Percentiles rank a stretch among this genome's conserved stretches.
phyloP scores from a whole-genome alignment of 2,113 vertebrate species.

The Oplegnathus fasciatus region DNA sequence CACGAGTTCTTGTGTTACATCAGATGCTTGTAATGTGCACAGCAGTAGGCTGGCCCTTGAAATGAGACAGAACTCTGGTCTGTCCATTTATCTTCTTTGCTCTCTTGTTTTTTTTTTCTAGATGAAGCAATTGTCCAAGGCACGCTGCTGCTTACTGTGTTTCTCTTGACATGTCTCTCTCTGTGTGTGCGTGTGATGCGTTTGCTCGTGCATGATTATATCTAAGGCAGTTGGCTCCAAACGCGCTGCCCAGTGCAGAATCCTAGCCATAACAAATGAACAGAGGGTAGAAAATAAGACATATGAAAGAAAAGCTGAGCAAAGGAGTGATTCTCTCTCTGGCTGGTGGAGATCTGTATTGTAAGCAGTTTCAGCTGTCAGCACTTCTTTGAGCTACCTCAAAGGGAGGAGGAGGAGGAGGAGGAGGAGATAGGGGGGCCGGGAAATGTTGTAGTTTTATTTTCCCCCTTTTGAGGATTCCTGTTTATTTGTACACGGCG shows the following conservation, averaged over 20 bases:
- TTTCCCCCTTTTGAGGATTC: constrained; percentile 90
- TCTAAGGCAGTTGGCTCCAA: constrained; percentile 82
- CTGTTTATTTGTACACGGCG: constrained; percentile 84
- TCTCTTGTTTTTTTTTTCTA: constrained; percentile 16
- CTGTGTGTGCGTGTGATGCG: constrained; percentile 26
- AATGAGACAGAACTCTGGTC: constrained; percentile 73
- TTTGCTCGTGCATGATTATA: constrained; percentile 61
- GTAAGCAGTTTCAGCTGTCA: constrained; percentile 90
- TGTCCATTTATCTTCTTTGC: constrained; percentile 74
- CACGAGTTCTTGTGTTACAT: constrained; percentile 74
- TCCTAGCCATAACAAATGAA: constrained; percentile 84
- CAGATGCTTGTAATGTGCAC: constrained; percentile 75
- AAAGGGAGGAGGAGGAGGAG: constrained; percentile 79
- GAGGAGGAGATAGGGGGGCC: constrained; percentile 75
- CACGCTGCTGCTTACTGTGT: constrained; percentile 63
- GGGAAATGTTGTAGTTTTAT: constrained; percentile 93
- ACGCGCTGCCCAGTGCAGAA: constrained; percentile 85
- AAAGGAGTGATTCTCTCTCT: constrained; percentile 84
- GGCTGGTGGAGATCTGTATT: constrained; percentile 84
- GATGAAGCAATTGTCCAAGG: constrained; percentile 73
- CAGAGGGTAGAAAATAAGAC: constrained; percentile 83
- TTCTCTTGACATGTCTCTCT: constrained; percentile 63
- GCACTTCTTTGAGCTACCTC: constrained; percentile 88
- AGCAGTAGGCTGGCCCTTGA: constrained; percentile 68
- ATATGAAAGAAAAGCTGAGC: constrained; percentile 86